Evolutionary conservation across 2,888 invertebrate genomes (phyloP).

Genomic region (Megamerina dolium): DNA sequence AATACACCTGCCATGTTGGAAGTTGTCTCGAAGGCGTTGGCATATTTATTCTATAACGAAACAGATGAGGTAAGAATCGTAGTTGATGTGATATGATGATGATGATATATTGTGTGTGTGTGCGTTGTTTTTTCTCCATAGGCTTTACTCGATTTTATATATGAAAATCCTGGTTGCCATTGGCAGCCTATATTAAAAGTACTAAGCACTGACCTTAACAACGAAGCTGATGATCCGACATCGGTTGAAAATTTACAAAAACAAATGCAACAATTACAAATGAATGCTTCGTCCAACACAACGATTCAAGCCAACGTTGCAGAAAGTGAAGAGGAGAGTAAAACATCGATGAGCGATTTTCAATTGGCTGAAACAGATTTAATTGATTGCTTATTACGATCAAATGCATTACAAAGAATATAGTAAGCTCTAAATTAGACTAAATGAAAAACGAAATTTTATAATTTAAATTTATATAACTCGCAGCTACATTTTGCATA

Average conservation of each 20-base stretch:
- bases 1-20: constrained; percentile 65
- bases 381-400: constrained; percentile 64
- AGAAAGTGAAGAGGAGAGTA: constrained; percentile 49
- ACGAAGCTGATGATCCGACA: constrained; percentile 38
- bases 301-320: constrained; percentile 37
- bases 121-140: constrained; percentile 8
- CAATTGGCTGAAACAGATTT: constrained; percentile 81
- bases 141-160: constrained; percentile 61
- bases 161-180: constrained; percentile 61
- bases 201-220: constrained; percentile 18
- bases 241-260: constrained; percentile 53
- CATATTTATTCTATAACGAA: constrained; percentile 67
- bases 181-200: constrained; percentile 57
- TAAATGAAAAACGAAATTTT: background rate
- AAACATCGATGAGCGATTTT: constrained; percentile 73
- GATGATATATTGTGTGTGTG: background rate
- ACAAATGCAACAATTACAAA: constrained; percentile 49
- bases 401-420: constrained; percentile 70
- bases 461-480: background rate
- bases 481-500: constrained; percentile 66
- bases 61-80: constrained; percentile 69
- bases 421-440: constrained; percentile 44
- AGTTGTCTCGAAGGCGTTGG: constrained; percentile 69
- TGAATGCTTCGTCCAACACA: constrained; percentile 26
- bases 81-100: background rate